phyloP scores from a whole-genome alignment of 30 jellyfish, hydroid and myxozoan genomes.

The Nemopilema nomurai region DNA sequence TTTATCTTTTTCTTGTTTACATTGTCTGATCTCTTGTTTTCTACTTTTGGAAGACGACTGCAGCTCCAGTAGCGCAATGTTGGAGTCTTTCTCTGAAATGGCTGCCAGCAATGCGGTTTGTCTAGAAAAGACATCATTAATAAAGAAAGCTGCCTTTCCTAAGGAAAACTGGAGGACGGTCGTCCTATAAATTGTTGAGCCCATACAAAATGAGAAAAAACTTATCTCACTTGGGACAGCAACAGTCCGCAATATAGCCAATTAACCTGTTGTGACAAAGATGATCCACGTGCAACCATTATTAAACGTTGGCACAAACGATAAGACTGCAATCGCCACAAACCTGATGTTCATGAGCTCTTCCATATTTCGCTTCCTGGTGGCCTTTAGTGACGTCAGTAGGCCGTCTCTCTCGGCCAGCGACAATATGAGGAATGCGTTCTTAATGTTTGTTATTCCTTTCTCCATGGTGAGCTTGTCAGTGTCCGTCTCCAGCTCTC shows the following conservation, averaged over 20 bases:
- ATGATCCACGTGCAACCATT: no score
- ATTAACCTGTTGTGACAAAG: no score
- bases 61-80: conserved; percentile 85
- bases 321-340: no score
- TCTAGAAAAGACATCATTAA: conserved; percentile 21
- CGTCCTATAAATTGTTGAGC: no score
- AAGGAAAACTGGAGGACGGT: no score
- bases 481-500: conserved; percentile 62
- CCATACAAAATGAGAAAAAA: no score
- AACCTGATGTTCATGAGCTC: conserved; percentile 79
- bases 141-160: no score
- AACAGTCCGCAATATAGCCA: no score
- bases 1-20: conserved; percentile 78
- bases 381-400: conserved; percentile 71
- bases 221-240: no score
- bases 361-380: conserved; percentile 66
- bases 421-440: conserved; percentile 84
- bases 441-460: conserved; percentile 88
- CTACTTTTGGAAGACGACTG: conserved; percentile 75
- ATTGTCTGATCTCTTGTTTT: conserved; percentile 78
- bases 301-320: no score
- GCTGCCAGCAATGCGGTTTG: conserved; percentile 82
- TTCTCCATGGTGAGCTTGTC: conserved; percentile 86
- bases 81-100: conserved; percentile 90
- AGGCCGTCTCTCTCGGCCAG: conserved; percentile 87